Evolutionary conservation across 2,797 vertebrate genomes (phyloP).

Genomic region (Phrynocephalus guinanensis): DNA sequence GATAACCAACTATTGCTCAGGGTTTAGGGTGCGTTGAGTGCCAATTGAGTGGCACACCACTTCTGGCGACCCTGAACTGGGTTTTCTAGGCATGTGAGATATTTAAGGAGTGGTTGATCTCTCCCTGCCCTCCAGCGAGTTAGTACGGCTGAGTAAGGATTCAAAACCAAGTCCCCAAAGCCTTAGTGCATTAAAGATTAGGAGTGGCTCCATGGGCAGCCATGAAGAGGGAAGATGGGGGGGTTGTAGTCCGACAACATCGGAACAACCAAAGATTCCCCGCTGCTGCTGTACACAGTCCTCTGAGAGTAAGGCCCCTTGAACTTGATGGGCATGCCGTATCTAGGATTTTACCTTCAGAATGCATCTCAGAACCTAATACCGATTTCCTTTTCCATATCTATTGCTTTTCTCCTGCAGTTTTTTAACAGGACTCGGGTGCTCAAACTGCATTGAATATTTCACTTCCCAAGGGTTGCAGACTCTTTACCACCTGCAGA

Average conservation of each 20-base stretch:
- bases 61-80: no score
- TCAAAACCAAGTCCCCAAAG: background rate
- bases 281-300: background rate
- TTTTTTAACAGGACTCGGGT: constrained; percentile 97
- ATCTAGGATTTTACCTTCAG: background rate
- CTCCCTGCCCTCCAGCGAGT: no score
- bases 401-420: constrained; percentile 83
- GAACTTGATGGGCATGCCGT: background rate
- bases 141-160: no score
- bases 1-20: background rate
- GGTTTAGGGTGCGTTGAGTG: background rate
- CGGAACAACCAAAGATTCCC: no score
- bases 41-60: no score
- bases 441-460: constrained; percentile 98
- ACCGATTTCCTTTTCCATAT: constrained; percentile 57
- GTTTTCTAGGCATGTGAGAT: no score
- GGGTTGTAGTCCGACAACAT: background rate
- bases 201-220: no score
- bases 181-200: no score
- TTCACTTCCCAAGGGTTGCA: constrained; percentile 97
- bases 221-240: background rate
- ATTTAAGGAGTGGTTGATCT: no score
- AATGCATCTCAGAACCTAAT: constrained; percentile 39
- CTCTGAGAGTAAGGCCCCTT: background rate
- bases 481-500: constrained; percentile 98